These are phyloP conservation scores for Mamestra configurata DNA, from an alignment of 1,140 invertebrate genomes.

Conservation along the genomic window DNA sequence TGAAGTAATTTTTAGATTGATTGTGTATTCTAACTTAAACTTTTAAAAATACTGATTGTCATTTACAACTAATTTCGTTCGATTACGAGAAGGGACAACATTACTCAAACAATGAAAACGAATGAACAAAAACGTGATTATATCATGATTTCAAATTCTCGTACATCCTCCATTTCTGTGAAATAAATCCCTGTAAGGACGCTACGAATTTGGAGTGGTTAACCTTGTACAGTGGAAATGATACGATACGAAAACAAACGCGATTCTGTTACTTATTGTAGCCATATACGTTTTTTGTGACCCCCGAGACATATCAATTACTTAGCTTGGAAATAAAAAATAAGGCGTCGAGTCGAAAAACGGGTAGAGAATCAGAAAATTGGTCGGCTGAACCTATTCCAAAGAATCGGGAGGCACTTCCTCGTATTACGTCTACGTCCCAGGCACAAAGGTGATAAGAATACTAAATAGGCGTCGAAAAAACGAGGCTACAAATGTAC, in stretches of 20 bases:
- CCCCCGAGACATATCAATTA: constrained; percentile 45
- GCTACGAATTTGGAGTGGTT: constrained; percentile 29
- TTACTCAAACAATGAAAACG: neutral
- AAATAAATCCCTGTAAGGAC: constrained; percentile 44
- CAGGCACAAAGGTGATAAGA: constrained; percentile 10
- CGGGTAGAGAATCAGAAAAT: constrained; percentile 29
- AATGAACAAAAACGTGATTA: constrained; percentile 7
- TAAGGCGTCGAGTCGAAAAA: constrained; percentile 16
- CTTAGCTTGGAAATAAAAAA: constrained; percentile 35
- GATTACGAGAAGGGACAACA: neutral
- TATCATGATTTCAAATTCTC: constrained; percentile 11
- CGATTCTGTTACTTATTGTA: constrained; percentile 43
- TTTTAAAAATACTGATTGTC: neutral
- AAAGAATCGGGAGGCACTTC: neutral
- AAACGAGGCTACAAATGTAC: constrained; percentile 13
- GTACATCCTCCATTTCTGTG: constrained; percentile 31
- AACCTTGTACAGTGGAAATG: constrained; percentile 40
- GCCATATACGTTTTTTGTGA: constrained; percentile 37
- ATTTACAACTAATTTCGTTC: neutral
- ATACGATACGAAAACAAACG: constrained; percentile 44
- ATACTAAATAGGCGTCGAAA: constrained; percentile 28
- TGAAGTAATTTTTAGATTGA: constrained; percentile 20
- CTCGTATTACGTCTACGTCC: constrained; percentile 8
- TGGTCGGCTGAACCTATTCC: neutral
- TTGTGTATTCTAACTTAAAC: neutral